These are phyloP conservation scores for Macrobrachium nipponense DNA, from an alignment of 1,140 invertebrate genomes.

Conservation along the genomic window DNA sequence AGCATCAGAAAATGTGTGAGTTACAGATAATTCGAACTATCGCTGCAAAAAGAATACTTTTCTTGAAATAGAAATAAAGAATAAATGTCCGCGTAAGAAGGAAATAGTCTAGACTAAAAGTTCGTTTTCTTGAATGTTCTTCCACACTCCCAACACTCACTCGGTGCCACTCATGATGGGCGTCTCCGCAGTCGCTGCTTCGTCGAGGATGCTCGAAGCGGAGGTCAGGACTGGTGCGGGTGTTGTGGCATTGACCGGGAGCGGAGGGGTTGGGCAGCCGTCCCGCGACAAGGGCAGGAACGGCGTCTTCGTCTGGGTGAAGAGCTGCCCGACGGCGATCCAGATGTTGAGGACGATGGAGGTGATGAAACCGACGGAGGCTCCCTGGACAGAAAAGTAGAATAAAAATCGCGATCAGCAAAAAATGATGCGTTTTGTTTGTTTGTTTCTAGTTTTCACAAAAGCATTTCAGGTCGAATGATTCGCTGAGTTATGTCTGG, in stretches of 20 bases:
- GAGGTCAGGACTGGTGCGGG: conserved; percentile 18
- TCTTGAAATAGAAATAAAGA: no score
- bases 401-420: neutral
- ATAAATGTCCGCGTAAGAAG: no score
- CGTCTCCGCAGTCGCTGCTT: neutral
- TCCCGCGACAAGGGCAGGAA: conserved; percentile 52
- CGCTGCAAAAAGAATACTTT: no score
- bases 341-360: conserved; percentile 51
- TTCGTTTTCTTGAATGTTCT: no score
- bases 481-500: no score
- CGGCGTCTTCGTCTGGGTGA: conserved; percentile 37
- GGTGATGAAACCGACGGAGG: conserved; percentile 44
- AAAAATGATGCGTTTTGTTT: neutral
- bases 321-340: conserved; percentile 51
- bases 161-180: conserved; percentile 2
- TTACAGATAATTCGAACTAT: no score
- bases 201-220: neutral
- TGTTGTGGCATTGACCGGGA: neutral
- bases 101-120: no score
- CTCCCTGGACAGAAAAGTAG: conserved; percentile 25
- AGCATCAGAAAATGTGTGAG: no score
- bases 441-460: no score
- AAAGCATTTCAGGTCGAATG: no score
- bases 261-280: conserved; percentile 13
- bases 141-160: no score